Evolutionary conservation across 2,888 invertebrate genomes (phyloP).

Genomic region (Aphodius granarius): DNA sequence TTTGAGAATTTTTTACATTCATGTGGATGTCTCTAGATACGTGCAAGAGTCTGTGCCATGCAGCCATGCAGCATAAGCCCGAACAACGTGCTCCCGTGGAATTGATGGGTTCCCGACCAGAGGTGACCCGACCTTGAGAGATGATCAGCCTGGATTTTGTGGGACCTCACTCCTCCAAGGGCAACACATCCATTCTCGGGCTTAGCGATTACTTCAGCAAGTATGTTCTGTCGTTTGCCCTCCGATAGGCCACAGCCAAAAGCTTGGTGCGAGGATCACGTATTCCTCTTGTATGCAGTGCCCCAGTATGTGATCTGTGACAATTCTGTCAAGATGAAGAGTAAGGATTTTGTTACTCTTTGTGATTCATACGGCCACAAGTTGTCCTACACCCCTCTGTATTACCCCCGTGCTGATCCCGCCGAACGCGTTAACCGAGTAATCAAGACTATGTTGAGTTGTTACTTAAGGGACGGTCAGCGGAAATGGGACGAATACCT

Average conservation of each 20-base stretch:
- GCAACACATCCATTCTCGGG: background rate
- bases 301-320: constrained; percentile 18
- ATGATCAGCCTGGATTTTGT: constrained; percentile 28
- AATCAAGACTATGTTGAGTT: constrained; percentile 26
- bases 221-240: background rate
- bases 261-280: background rate
- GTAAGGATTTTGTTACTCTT: constrained; percentile 19
- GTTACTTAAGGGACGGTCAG: constrained; percentile 24
- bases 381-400: constrained; percentile 19
- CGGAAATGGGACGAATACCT: constrained; percentile 23
- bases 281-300: background rate
- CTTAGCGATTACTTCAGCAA: constrained; percentile 1
- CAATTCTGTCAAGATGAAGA: constrained; percentile 30
- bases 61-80: too few relatives aligned
- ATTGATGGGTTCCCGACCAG: too few relatives aligned
- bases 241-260: background rate
- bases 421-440: constrained; percentile 27
- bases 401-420: too few relatives aligned
- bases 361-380: constrained; percentile 18
- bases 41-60: too few relatives aligned
- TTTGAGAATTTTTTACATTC: too few relatives aligned
- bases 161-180: constrained; percentile 25
- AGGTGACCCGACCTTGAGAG: constrained; percentile 31
- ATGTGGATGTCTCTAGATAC: too few relatives aligned
- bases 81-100: too few relatives aligned